These are phyloP conservation scores for Hoplostethus mediterraneus DNA, from an alignment of 2,797 vertebrate genomes.

Conservation along the genomic window DNA sequence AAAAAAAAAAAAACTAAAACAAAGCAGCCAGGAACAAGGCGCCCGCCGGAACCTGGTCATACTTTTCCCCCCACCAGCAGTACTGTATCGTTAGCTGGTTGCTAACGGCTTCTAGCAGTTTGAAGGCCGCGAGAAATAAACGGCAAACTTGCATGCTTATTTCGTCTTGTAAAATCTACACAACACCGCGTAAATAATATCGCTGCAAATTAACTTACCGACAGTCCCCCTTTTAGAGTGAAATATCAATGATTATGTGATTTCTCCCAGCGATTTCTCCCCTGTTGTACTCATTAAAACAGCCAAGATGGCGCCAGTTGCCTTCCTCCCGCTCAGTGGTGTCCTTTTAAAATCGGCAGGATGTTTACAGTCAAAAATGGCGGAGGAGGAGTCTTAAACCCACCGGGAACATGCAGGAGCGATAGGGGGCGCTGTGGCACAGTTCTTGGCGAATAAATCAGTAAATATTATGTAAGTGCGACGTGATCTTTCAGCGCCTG, in stretches of 20 bases:
- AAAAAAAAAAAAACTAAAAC: background rate
- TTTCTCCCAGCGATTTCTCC: slow-evolving; percentile 80
- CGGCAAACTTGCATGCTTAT: slow-evolving; percentile 31
- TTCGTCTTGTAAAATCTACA: background rate
- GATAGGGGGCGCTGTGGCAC: slow-evolving; percentile 77
- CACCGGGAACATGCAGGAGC: background rate
- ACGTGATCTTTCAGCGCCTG: too few species aligned
- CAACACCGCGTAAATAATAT: slow-evolving; percentile 8
- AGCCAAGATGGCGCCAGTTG: slow-evolving; percentile 96
- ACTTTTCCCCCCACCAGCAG: slow-evolving; percentile 49
- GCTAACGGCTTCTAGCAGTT: slow-evolving; percentile 67
- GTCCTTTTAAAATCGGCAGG: slow-evolving; percentile 95
- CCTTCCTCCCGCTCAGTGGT: slow-evolving; percentile 96
- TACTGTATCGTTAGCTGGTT: slow-evolving; percentile 62
- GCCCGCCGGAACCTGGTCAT: slow-evolving; percentile 21
- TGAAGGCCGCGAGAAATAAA: slow-evolving; percentile 71
- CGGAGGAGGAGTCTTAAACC: slow-evolving; percentile 74
- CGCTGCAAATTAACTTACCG: slow-evolving; percentile 74
- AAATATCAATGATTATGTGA: slow-evolving; percentile 71
- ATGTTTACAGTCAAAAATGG: slow-evolving; percentile 92
- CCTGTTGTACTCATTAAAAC: slow-evolving; percentile 90
- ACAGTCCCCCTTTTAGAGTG: slow-evolving; percentile 45
- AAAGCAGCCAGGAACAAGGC: slow-evolving; percentile 6
- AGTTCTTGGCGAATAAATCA: background rate
- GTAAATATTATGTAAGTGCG: background rate